phyloP scores from a whole-genome alignment of 2,113 vertebrate species.

The Limanda limanda region DNA sequence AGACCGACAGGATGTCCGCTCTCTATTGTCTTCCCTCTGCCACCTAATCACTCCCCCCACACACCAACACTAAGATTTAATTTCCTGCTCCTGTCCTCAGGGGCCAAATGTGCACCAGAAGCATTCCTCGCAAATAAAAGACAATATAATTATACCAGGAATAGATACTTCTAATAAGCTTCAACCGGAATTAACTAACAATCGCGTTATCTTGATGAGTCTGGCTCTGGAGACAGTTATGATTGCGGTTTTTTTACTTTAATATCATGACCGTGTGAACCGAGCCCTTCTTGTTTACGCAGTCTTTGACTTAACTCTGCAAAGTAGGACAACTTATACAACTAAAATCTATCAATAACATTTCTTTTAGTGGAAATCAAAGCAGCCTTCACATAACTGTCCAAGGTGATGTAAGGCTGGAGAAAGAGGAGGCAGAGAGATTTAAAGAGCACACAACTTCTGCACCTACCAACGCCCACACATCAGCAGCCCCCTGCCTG shows the following conservation, averaged over 20 bases:
- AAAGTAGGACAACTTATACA: conserved; percentile 58
- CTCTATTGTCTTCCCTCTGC: conserved; percentile 63
- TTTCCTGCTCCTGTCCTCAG: conserved; percentile 59
- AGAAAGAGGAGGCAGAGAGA: conserved; percentile 71
- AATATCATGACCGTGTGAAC: not conserved
- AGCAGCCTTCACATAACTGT: conserved; percentile 51
- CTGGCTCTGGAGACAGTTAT: conserved; percentile 15
- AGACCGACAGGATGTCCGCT: conserved; percentile 70
- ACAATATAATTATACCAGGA: conserved; percentile 46
- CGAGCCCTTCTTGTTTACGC: not conserved
- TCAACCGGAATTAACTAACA: conserved; percentile 17
- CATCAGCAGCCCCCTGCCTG: conserved; percentile 1
- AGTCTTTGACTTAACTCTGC: conserved; percentile 4
- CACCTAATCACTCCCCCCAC: conserved; percentile 51
- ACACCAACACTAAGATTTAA: conserved; percentile 48
- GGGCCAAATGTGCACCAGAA: conserved; percentile 40
- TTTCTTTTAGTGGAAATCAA: conserved; percentile 44
- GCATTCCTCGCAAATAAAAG: conserved; percentile 42
- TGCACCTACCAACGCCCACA: conserved; percentile 56
- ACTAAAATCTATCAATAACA: conserved; percentile 49
- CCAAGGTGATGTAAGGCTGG: conserved; percentile 70
- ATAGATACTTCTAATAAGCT: conserved; percentile 36
- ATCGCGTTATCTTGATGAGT: conserved; percentile 21
- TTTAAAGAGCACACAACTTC: conserved; percentile 61
- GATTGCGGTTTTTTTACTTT: not conserved